Conservation (phyloP, 2,797 vertebrate genomes). For the Crocidura indochinensis region DNA sequence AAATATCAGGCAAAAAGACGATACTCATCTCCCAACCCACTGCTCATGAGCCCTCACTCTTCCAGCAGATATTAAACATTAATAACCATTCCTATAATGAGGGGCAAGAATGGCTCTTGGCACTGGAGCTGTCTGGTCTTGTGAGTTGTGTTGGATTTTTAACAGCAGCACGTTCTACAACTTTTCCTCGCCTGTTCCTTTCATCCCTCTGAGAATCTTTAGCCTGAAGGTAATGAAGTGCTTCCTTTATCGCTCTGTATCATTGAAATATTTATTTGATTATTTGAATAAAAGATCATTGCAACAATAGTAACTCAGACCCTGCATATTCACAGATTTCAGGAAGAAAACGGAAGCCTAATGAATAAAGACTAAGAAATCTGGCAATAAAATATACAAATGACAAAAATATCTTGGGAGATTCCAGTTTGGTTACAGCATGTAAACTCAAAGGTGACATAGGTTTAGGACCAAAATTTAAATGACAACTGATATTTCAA, state of each 20-base stretch:
- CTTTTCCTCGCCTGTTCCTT: slow-evolving; percentile 37
- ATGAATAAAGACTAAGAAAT: slow-evolving; percentile 61
- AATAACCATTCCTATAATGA: slow-evolving; percentile 75
- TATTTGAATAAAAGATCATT: slow-evolving; percentile 82
- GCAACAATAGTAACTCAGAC: slow-evolving; percentile 61
- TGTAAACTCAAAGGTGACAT: not conserved
- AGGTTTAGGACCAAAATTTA: not conserved
- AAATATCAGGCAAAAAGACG: slow-evolving; percentile 77
- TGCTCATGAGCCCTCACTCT: slow-evolving; percentile 60
- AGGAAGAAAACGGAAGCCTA: slow-evolving; percentile 62
- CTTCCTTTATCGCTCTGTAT: slow-evolving; percentile 74
- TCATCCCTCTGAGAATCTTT: slow-evolving; percentile 77
- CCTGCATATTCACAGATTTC: slow-evolving; percentile 5
- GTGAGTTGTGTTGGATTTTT: slow-evolving; percentile 62
- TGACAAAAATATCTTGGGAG: slow-evolving; percentile 14
- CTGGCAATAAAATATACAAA: slow-evolving; percentile 65
- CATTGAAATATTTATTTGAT: slow-evolving; percentile 84
- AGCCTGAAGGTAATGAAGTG: slow-evolving; percentile 75
- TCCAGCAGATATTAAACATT: slow-evolving; percentile 81
- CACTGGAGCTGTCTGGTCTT: slow-evolving; percentile 36
- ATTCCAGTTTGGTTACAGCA: slow-evolving; percentile 41
- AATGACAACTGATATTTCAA: slow-evolving; percentile 21
- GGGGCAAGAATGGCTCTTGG: slow-evolving; percentile 6
- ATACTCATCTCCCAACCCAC: slow-evolving; percentile 41
- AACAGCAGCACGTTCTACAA: not conserved